phyloP scores from a whole-genome alignment of 1,140 invertebrate species.

The Gryllus bimaculatus region DNA sequence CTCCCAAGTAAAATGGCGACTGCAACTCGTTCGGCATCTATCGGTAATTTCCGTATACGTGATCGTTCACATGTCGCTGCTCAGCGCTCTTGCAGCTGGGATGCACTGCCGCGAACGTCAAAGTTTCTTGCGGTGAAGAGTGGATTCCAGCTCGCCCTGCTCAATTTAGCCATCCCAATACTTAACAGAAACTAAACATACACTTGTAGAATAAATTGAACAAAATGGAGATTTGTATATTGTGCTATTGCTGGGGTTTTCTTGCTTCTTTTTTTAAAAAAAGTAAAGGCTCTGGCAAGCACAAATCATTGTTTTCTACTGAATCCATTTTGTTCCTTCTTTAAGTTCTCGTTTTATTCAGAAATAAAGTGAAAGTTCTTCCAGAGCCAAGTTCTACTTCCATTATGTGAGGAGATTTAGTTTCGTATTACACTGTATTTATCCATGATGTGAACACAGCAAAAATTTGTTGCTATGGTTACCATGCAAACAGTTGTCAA shows the following conservation, averaged over 20 bases:
- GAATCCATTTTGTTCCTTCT: not conserved
- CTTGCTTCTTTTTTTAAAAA: not conserved
- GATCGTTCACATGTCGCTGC: not conserved
- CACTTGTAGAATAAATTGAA: not conserved
- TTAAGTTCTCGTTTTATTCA: not conserved
- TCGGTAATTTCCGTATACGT: slow-evolving; percentile 25
- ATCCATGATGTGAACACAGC: not conserved
- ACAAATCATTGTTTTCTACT: not conserved
- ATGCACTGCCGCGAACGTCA: not conserved
- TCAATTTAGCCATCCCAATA: slow-evolving; percentile 4
- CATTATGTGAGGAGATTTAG: not conserved
- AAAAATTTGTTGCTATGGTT: not conserved
- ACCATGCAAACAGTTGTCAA: not conserved
- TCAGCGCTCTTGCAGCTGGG: not conserved
- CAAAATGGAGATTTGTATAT: not conserved
- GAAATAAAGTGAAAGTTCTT: not conserved
- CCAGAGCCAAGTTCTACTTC: not conserved
- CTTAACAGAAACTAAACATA: not conserved
- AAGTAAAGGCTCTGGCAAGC: not conserved
- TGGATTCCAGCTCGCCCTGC: not conserved
- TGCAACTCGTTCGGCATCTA: slow-evolving; percentile 26
- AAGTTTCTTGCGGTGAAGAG: not conserved
- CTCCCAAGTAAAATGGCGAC: slow-evolving; percentile 34
- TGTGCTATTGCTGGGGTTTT: not conserved
- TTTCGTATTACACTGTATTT: not conserved